A percentile compares a stretch with the other conserved stretches of the same genome.
Conservation (phyloP, 2,888 invertebrate genomes). For the Vannuccia rotundouncinata region DNA sequence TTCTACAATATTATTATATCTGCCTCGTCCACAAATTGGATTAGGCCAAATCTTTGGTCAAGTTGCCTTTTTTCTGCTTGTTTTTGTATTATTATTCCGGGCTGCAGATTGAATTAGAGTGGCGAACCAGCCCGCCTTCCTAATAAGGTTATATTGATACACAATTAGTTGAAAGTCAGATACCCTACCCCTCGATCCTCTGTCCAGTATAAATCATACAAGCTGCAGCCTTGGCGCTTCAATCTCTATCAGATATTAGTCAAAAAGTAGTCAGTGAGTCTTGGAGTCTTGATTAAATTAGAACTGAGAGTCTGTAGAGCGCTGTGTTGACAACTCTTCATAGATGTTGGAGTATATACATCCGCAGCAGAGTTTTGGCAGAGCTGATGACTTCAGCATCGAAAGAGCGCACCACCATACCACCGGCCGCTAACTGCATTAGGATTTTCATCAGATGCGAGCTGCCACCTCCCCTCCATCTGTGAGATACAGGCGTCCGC, state of each 20-base stretch:
- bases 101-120: not conserved
- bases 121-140: not conserved
- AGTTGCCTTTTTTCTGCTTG: conserved; percentile 10
- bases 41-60: conserved; percentile 12
- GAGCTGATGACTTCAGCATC: not conserved
- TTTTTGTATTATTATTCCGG: conserved; percentile 21
- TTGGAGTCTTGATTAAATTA: not conserved
- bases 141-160: conserved; percentile 26
- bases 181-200: too few species aligned
- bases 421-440: not conserved
- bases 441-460: not conserved
- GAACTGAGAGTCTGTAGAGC: not conserved
- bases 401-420: not conserved
- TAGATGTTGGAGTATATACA: not conserved
- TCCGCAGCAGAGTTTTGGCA: not conserved
- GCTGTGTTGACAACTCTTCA: not conserved
- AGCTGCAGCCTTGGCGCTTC: not conserved
- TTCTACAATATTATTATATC: not conserved
- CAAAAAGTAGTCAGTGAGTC: not conserved
- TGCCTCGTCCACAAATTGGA: not conserved
- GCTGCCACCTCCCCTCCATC: not conserved
- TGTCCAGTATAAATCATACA: not conserved
- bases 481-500: not conserved
- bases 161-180: conserved; percentile 1
- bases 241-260: not conserved